A percentile compares a stretch with the other conserved stretches of the same genome.
These are phyloP conservation scores for Saguinus imperator DNA, from an alignment of 2,113 vertebrate species.

Conservation along the genomic window DNA sequence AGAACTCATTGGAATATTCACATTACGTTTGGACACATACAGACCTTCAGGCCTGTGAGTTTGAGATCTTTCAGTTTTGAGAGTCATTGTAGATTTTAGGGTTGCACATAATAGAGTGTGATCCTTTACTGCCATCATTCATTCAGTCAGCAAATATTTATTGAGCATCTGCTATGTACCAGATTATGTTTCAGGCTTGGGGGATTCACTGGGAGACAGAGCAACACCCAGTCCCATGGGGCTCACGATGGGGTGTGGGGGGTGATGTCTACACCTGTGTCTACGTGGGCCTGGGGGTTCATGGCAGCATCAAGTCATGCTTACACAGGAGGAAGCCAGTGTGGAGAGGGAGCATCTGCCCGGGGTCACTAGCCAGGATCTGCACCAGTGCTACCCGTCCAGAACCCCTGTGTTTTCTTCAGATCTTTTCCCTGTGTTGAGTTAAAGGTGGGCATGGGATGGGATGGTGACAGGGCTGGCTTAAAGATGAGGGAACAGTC, in stretches of 20 bases:
- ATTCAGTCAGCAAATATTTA: background rate
- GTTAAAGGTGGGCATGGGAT: background rate
- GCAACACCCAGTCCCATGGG: background rate
- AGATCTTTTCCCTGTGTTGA: background rate
- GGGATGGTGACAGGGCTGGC: background rate
- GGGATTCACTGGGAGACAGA: background rate
- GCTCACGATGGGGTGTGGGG: background rate
- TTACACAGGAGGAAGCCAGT: background rate
- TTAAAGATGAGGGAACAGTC: background rate
- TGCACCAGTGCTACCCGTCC: background rate
- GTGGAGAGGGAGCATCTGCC: background rate
- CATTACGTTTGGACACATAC: background rate
- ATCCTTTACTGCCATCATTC: background rate
- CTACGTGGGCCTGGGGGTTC: background rate
- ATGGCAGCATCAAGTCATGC: background rate
- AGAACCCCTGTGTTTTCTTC: background rate
- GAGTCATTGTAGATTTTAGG: background rate
- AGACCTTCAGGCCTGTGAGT: background rate
- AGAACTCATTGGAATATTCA: background rate
- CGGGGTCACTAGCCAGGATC: background rate
- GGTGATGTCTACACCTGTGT: background rate
- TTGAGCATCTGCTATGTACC: no score
- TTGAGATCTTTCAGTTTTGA: background rate
- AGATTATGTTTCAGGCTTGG: background rate
- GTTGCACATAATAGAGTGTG: background rate